Conservation (phyloP, 2,797 vertebrate species). For the Amazonetta brasiliensis region DNA sequence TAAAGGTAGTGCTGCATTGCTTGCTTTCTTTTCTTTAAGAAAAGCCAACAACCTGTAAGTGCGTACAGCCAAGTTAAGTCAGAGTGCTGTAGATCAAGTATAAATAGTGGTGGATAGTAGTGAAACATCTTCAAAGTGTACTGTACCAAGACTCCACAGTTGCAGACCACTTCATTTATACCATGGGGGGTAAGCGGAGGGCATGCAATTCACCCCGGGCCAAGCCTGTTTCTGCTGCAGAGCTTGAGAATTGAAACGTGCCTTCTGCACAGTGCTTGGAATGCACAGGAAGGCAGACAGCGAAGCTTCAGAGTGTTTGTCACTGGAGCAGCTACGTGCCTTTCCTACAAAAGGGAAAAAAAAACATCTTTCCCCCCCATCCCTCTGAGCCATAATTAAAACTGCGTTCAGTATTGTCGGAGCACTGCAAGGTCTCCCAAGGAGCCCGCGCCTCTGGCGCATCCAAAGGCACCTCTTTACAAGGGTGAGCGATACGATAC, state of each 20-base stretch:
- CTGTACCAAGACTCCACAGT: accelerated
- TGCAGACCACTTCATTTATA: background rate
- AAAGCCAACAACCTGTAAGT: background rate
- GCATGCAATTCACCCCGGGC: background rate
- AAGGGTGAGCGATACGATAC: accelerated
- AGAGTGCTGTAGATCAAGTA: background rate
- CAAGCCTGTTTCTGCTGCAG: background rate
- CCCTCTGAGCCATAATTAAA: background rate
- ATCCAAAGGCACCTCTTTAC: background rate
- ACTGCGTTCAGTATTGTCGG: background rate
- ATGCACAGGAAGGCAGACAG: background rate
- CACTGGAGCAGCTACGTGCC: background rate
- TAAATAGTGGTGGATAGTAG: background rate
- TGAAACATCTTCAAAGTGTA: background rate
- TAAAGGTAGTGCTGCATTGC: too few species aligned
- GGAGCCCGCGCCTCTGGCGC: background rate
- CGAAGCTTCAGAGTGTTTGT: background rate
- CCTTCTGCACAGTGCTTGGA: background rate
- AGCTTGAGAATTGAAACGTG: background rate
- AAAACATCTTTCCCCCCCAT: too few species aligned
- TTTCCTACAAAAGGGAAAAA: background rate
- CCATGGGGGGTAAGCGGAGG: background rate
- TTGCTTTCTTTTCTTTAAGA: background rate
- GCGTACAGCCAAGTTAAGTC: background rate
- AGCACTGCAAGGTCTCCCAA: background rate